phyloP scores from a whole-genome alignment of 2,113 vertebrate species.

The Probosciger aterrimus region DNA sequence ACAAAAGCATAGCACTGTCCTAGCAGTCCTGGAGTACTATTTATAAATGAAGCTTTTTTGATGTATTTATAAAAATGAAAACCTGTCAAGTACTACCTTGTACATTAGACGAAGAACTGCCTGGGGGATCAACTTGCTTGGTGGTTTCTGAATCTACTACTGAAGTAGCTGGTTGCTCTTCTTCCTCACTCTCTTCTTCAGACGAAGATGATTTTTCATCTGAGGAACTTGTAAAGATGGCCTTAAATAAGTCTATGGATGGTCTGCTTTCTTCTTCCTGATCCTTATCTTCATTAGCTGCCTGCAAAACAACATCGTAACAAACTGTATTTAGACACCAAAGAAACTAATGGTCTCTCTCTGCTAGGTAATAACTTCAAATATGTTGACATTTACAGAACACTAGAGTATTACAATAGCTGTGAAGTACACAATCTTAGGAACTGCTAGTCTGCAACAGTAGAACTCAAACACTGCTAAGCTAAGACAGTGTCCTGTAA shows the following conservation, averaged over 20 bases:
- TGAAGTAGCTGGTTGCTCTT: conserved; percentile 22
- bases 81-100: conserved; percentile 35
- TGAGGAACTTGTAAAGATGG: conserved; percentile 91
- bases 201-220: conserved; percentile 90
- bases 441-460: background rate
- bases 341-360: background rate
- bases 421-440: background rate
- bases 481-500: background rate
- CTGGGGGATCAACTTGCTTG: background rate
- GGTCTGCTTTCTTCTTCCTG: conserved; percentile 80
- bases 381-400: background rate
- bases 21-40: background rate
- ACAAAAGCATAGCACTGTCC: background rate
- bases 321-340: background rate
- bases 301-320: background rate
- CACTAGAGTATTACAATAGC: background rate
- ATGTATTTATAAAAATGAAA: background rate
- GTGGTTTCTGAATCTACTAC: background rate
- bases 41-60: background rate
- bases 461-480: background rate
- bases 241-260: conserved; percentile 94
- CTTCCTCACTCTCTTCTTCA: conserved; percentile 79
- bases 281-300: conserved; percentile 1
- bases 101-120: background rate
- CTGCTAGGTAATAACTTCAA: background rate